Evolutionary conservation across 2,797 vertebrate species (phyloP), one percentile per base, ranked within the genome.

Genomic region (Characodon lateralis): DNA sequence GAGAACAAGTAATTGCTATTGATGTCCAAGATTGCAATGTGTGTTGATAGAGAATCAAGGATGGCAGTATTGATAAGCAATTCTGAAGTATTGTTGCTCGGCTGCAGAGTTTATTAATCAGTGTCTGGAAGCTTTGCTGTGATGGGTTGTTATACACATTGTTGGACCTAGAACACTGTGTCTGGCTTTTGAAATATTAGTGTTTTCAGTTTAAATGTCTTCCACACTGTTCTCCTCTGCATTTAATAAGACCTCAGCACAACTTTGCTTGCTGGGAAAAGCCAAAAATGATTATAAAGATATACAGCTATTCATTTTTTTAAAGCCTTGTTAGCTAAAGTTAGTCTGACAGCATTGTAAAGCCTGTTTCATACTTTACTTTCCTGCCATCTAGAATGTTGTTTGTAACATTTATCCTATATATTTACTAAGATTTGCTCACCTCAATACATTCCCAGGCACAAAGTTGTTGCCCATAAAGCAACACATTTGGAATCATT

Each of bases 81-180:
- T 46, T 58, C 58, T 41, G 69, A 78, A 51, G 63, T 78, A 26
- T 69, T 61, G 46, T 66, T 16, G 69, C 75, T 81, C 68, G 66
- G 58, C 70, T 71, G 73, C 26, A 22, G 55, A 43, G n/a, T 68
- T 56, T 82, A 63, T 75, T 85, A 83, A 50, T 85, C 80, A 82
- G 75, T 46, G 68, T 43, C 41, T 69, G 71, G 56, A 78, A 80
- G 65, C 35, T 53, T 73, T 70, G 9, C 26, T 41, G 66, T 77
- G 78, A 87, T 80, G 77, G 43, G 58, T 82, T 89, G 56, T 77
- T 89, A 79, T 87, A 80, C 65, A 83, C 55, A 73, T 76, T 78
- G 73, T 87, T 88, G 81, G 77, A 24, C 35, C 35, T 28, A 63
- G 58, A 86, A 81, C 61, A 55, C 72, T 68, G 72, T 16, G 22